phyloP scores from a whole-genome alignment of 2,113 vertebrate species.

The Elgaria multicarinata region DNA sequence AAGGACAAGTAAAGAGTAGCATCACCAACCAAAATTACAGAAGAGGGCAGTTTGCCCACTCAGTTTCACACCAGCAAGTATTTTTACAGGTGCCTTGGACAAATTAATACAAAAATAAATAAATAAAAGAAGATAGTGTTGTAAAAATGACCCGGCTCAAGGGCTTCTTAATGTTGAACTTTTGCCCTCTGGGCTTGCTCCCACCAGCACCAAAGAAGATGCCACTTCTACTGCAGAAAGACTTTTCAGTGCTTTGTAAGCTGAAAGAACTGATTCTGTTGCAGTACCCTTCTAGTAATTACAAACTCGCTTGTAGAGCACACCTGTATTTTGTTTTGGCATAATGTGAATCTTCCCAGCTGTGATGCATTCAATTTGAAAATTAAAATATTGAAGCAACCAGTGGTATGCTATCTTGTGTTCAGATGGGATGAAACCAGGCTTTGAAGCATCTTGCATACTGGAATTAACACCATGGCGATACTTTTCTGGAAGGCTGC shows the following conservation, averaged over 20 bases:
- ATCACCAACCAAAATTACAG: not conserved
- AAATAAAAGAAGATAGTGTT: conserved; percentile 43
- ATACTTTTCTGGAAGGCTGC: fast-evolving
- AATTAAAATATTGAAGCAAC: conserved; percentile 49
- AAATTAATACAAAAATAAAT: conserved; percentile 41
- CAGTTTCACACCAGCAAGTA: conserved; percentile 77
- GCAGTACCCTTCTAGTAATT: not conserved
- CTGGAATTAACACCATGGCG: not conserved
- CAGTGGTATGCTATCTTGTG: not conserved
- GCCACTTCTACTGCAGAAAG: not conserved
- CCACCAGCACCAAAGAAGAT: not conserved
- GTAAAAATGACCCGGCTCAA: conserved; percentile 29
- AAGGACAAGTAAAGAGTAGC: not conserved
- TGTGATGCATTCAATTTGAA: not conserved
- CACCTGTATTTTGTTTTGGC: not conserved
- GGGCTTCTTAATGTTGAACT: not conserved
- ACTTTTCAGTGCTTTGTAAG: not conserved
- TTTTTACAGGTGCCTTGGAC: conserved; percentile 78
- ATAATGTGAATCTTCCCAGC: conserved; percentile 48
- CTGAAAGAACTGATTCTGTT: not conserved
- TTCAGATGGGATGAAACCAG: conserved; percentile 5
- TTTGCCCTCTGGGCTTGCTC: not conserved
- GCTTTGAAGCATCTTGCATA: not conserved
- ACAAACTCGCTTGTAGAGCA: not conserved
- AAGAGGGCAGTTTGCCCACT: conserved; percentile 28